Evolutionary conservation across 2,113 vertebrate genomes (phyloP), one percentile per base, ranked within the genome.

Genomic region (Artemisiospiza belli): DNA sequence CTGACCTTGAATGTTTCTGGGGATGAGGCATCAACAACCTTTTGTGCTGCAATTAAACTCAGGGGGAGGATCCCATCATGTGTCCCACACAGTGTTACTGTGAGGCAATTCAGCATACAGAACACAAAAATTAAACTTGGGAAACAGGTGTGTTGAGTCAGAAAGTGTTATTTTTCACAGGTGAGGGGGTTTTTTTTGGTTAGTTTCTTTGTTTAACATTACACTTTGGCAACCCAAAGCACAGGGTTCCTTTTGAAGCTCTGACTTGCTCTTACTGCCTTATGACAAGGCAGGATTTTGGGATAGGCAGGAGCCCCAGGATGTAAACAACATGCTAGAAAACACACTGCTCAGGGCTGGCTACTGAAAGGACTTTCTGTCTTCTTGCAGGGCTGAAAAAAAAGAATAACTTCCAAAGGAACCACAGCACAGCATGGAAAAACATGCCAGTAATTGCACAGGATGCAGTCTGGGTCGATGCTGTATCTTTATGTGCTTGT

Each of bases 301-400:
- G 44, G 46, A 31, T 39, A 79, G 33, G 23, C 41, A 75, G 58
- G 58, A 87, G 49, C 41, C 22, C 22, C 55, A 58, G 25, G 39
- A 52, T 47, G 19, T 55, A 79, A 75, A 92, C 52, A 95, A 11
- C 15, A 27, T 25, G 27, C 30, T 57, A 44, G 43, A 89, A 78
- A 89, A 54, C 47, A 72, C 27, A 19, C 43, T 31, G 52, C 55
- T 87, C 43, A 49, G 58, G 19, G 23, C 25, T 82, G 0, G 0
- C 39, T 78, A 46, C 62, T 95, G 78, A 89, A 91, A 87, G 70
- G 33, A 22, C 43, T 75, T 84, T 89, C 64, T 94, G 49, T 91
- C 46, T 54, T 78, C 59, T 89, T 66, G 31, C 66, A 73, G 30
- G 31, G 49, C 54, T 82, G 61, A 79, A 66, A 84, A 84, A 76